Conservation (phyloP, 2,113 vertebrate species). For the Suncus etruscus region DNA sequence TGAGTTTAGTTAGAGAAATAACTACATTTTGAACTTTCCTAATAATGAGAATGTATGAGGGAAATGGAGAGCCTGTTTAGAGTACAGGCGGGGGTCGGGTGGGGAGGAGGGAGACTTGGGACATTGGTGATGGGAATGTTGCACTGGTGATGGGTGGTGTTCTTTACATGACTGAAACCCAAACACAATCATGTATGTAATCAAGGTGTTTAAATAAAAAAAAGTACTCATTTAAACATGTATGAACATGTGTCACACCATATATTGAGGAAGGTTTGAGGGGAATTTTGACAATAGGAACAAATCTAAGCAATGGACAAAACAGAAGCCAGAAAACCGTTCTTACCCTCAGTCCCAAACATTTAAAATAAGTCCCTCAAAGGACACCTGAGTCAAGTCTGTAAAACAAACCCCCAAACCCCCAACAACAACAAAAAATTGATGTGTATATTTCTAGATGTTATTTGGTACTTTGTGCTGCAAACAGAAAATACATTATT, state of each 20-base stretch:
- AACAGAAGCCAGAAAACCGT: slow-evolving; percentile 79
- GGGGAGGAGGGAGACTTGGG: no score
- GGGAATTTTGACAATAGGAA: slow-evolving; percentile 85
- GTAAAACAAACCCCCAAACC: no score
- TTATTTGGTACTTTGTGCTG: slow-evolving; percentile 56
- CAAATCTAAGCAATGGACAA: slow-evolving; percentile 84
- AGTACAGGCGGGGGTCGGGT: no score
- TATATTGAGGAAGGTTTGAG: slow-evolving; percentile 42
- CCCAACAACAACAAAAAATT: background rate
- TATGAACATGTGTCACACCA: slow-evolving; percentile 87
- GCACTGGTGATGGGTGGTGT: no score
- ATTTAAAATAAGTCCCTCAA: slow-evolving; percentile 82
- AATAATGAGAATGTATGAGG: no score
- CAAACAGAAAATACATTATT: slow-evolving; percentile 64
- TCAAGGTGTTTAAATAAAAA: no score
- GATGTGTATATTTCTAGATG: slow-evolving; percentile 41
- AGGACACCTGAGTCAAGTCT: slow-evolving; percentile 79
- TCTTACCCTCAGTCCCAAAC: slow-evolving; percentile 72
- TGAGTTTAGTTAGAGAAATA: no score
- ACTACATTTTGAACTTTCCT: no score
- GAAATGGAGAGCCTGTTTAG: no score
- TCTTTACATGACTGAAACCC: no score
- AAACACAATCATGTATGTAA: no score
- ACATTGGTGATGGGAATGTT: no score
- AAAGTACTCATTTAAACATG: slow-evolving; percentile 88